Conservation (phyloP, 2,113 vertebrate species). For the Accipiter virgatus region DNA sequence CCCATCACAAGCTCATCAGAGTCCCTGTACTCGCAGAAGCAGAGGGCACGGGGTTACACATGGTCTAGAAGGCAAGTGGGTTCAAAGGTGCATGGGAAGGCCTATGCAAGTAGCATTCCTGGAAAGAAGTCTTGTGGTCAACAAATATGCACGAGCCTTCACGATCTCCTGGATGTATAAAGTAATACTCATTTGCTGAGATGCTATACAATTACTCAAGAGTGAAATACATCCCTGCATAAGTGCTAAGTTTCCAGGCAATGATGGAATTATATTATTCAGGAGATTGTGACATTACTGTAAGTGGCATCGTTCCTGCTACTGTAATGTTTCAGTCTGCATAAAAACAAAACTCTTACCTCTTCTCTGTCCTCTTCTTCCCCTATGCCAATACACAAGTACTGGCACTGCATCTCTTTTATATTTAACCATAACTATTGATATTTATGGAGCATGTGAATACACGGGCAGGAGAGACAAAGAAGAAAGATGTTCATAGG, state of each 20-base stretch:
- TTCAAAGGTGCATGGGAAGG: not conserved
- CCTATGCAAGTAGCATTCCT: not conserved
- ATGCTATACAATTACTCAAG: not conserved
- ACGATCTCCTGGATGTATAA: not conserved
- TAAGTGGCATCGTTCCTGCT: not conserved
- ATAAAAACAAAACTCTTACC: not conserved
- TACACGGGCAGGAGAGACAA: not conserved
- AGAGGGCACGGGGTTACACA: not conserved
- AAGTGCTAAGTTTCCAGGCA: slow-evolving; percentile 4
- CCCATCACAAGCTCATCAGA: not conserved
- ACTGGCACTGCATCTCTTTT: not conserved
- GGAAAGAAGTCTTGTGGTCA: not conserved
- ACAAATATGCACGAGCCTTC: not conserved
- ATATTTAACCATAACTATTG: not conserved
- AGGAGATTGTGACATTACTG: not conserved
- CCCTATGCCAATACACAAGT: not conserved
- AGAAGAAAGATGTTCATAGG: not conserved
- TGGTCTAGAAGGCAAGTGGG: not conserved
- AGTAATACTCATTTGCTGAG: not conserved
- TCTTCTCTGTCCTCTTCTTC: not conserved
- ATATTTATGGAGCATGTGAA: not conserved
- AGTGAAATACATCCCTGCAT: not conserved
- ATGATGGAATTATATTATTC: not conserved
- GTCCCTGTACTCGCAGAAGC: not conserved
- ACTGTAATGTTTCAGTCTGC: not conserved